phyloP scores from a whole-genome alignment of 1,140 invertebrate species.

The Thrips palmi region DNA sequence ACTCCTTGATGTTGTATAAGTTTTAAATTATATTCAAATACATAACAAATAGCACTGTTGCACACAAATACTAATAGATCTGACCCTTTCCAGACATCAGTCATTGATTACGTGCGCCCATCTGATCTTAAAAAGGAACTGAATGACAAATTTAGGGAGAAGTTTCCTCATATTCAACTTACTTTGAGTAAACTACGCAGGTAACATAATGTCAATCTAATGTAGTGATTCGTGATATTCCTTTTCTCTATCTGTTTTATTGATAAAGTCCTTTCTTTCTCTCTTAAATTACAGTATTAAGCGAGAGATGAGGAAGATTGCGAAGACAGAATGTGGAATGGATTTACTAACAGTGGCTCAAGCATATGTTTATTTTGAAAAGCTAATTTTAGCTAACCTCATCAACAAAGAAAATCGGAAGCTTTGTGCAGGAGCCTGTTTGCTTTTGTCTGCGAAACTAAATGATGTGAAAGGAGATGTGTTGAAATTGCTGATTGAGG shows the following conservation, averaged over 20 bases:
- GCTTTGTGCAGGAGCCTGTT: slow-evolving; percentile 83
- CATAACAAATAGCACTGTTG: neutral
- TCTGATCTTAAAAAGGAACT: slow-evolving; percentile 94
- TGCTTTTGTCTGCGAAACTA: slow-evolving; percentile 84
- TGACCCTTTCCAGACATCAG: slow-evolving; percentile 48
- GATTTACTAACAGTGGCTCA: slow-evolving; percentile 87
- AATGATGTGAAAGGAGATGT: slow-evolving; percentile 88
- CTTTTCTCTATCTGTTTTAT: neutral
- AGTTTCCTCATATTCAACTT: slow-evolving; percentile 86
- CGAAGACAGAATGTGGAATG: slow-evolving; percentile 63
- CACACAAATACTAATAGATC: slow-evolving; percentile 1
- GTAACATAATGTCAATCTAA: slow-evolving; percentile 35
- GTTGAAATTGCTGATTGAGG: slow-evolving; percentile 72
- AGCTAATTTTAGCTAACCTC: slow-evolving; percentile 76
- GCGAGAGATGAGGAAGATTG: slow-evolving; percentile 87
- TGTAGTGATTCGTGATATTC: slow-evolving; percentile 1
- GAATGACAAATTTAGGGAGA: slow-evolving; percentile 92
- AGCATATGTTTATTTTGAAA: slow-evolving; percentile 95
- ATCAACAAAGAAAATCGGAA: slow-evolving; percentile 93
- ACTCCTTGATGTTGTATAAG: too few relatives aligned
- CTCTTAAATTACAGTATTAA: slow-evolving; percentile 59
- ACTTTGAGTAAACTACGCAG: slow-evolving; percentile 93
- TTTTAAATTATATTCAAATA: slow-evolving; percentile 1
- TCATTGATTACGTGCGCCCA: slow-evolving; percentile 91
- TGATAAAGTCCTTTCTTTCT: neutral